Evolutionary conservation across 2,113 vertebrate species (phyloP), one percentile per base, ranked within the genome.

Genomic region (Sardina pilchardus): DNA sequence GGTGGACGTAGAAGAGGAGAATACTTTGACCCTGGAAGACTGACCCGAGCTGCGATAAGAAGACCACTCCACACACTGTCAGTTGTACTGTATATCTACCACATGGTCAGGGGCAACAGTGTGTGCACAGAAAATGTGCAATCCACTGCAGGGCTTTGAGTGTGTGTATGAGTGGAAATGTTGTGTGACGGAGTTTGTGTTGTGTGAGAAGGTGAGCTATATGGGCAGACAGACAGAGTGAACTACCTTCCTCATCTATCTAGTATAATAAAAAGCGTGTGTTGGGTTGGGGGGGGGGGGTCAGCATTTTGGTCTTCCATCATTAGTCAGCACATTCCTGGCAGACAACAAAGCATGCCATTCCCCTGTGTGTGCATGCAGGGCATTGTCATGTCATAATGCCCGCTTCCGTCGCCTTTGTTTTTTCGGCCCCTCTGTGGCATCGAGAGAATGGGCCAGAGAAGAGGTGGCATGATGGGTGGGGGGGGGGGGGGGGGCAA

Each of bases 301-400:
- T 87, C 88, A 90, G 90, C 90, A 50, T 91, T 89, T 91, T 89
- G 90, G 92, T 89, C 91, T 89, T 91, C 87, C 83, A 82, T 47
- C 71, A 85, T 92, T 92, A 89, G 92, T 95, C 94, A 94, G 94
- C 94, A 95, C 93, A 96, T 96, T 96, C 95, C 94, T 90, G 87
- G 50, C 84, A 6, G 26, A 95, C 92, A 94, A 94, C 93, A 95
- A 94, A 93, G 92, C 92, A 87, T 86, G 89, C 90, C 91, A 91
- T 86, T 89, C 90, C 90, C 90, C 89, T 90, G 91, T 89, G 80
- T 88, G 89, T 89, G 91, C 87, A 88, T 90, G 78, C 88, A 88
- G 82, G 91, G 90, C 88, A 92, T 93, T 92, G 94, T 92, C 90
- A 89, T 90, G 90, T 89, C 90, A 91, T 90, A 93, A 92, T 78